Evolutionary conservation across 2,113 vertebrate species (phyloP), one percentile per base, ranked within the genome.

Genomic region (Lates calcarifer): DNA sequence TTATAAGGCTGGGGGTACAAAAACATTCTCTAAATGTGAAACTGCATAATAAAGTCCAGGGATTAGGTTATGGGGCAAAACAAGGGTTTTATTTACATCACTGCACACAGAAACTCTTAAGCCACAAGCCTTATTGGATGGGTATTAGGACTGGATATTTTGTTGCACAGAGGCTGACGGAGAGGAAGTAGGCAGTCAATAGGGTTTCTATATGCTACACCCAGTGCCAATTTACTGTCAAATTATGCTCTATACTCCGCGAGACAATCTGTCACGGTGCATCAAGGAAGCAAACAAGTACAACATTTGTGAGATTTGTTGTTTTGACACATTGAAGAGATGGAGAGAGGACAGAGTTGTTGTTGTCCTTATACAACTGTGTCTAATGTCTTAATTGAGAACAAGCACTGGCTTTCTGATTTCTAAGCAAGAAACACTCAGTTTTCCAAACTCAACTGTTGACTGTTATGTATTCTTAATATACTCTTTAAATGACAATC

Each of bases 81-180:
- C 67, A 86, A 77, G 35, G 55, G 67, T 71, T 87, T 82, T 85
- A 85, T 90, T 90, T 85, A 83, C 79, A 79, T 88, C 71, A 85
- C 31, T 77, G 70, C 69, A 64, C 80, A 87, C 22, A 75, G 33
- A 85, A 74, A 79, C 53, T 73, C 61, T 78, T 56, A 65, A 85
- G 70, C 60, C 72, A 79, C 58, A 57, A 71, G 75, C 73, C 29
- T 77, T 51, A 51, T n/a, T 82, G 41, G 65, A 53, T 39, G 77
- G 71, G 61, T 67, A 74, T 79, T 77, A 87, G 37, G 67, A 57
- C 41, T 67, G 76, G 33, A 47, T 80, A 41, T 82, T 72, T 69
- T 70, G 43, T 43, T 71, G 58, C 45, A 66, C 74, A 47, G 18
- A 9, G 41, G 70, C 41, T 29, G 22, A 2, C n/a, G 60, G n/a